phyloP scores from a whole-genome alignment of 2,888 invertebrate species.

The Anagyrus pseudococci region DNA sequence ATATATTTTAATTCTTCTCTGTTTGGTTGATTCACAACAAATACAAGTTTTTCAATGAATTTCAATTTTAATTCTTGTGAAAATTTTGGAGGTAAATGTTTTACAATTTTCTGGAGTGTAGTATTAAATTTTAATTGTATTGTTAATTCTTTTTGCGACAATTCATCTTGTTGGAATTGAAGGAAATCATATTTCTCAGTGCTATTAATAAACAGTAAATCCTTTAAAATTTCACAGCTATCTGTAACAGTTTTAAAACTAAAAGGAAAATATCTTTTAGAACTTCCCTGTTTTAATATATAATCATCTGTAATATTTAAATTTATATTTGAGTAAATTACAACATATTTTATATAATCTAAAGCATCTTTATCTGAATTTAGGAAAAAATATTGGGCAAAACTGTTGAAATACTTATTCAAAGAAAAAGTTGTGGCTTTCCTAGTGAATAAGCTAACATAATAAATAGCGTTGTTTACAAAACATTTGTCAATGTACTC shows the following conservation, averaged over 20 bases:
- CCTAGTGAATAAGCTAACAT: slow-evolving; percentile 43
- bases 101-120: slow-evolving; percentile 43
- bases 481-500: slow-evolving; percentile 44
- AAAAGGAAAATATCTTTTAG: slow-evolving; percentile 28
- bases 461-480: slow-evolving; percentile 42
- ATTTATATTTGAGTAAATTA: slow-evolving; percentile 45
- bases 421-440: slow-evolving; percentile 42
- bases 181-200: slow-evolving; percentile 35
- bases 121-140: slow-evolving; percentile 43
- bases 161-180: slow-evolving; percentile 43
- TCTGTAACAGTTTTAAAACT: slow-evolving; percentile 19
- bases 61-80: slow-evolving; percentile 42
- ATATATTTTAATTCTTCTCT: slow-evolving; percentile 45
- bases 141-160: slow-evolving; percentile 44
- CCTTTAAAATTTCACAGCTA: slow-evolving; percentile 10
- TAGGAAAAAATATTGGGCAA: slow-evolving; percentile 42
- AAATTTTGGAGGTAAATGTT: slow-evolving; percentile 36
- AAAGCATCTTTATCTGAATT: slow-evolving; percentile 31
- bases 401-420: slow-evolving; percentile 44
- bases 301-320: slow-evolving; percentile 43
- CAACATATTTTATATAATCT: slow-evolving; percentile 43
- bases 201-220: slow-evolving; percentile 13
- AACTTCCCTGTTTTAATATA: slow-evolving; percentile 37
- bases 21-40: slow-evolving; percentile 37
- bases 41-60: slow-evolving; percentile 45